phyloP scores from a whole-genome alignment of 2,113 vertebrate species.

The Eonycteris spelaea region DNA sequence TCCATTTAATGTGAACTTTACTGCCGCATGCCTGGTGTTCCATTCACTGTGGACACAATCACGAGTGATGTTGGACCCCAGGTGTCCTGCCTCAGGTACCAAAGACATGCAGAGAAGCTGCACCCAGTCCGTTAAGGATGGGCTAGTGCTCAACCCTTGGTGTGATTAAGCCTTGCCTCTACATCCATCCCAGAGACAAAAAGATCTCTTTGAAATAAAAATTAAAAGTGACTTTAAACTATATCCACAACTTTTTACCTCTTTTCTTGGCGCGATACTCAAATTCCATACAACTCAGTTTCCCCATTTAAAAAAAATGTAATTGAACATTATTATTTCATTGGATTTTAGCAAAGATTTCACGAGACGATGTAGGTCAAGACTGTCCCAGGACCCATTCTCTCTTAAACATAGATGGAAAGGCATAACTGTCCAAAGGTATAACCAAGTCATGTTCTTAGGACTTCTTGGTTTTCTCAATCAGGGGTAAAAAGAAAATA shows the following conservation, averaged over 20 bases:
- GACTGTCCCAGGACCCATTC: background rate
- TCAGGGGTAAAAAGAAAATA: background rate
- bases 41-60: background rate
- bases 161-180: background rate
- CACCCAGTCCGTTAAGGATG: background rate
- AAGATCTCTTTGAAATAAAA: background rate
- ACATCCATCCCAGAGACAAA: background rate
- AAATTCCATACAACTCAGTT: background rate
- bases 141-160: background rate
- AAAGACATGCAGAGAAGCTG: background rate
- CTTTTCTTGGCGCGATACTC: background rate
- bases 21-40: background rate
- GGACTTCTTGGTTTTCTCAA: background rate
- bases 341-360: background rate
- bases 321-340: background rate
- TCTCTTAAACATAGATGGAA: background rate
- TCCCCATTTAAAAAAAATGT: background rate
- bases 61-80: background rate
- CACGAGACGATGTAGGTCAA: background rate
- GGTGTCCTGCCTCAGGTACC: background rate
- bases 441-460: background rate
- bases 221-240: background rate
- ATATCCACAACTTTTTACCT: background rate
- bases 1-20: background rate
- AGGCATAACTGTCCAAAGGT: background rate